Evolutionary conservation across 2,113 vertebrate species (phyloP), one percentile per base, ranked within the genome.

Genomic region (Lutjanus erythropterus): DNA sequence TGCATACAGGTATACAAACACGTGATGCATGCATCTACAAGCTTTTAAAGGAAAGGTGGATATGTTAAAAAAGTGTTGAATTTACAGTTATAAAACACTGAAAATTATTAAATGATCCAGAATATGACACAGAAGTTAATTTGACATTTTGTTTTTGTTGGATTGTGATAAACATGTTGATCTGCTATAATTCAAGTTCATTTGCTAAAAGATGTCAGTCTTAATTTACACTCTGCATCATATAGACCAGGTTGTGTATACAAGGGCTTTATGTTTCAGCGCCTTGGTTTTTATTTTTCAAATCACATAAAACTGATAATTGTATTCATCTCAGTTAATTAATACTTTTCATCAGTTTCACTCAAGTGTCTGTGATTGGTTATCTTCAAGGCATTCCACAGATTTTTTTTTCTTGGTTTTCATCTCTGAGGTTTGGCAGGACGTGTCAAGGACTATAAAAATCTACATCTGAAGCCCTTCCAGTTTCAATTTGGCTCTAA

Each of bases 371-470:
- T 80, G 53, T 23, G 42, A 75, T 74, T 6, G 3, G n/a, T 71
- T 83, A 80, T 82, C 79, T 84, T 85, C 41, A 86, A 87, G 71
- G 60, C 78, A 88, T 86, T 86, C 73, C 80, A 29, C 52, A 66
- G 37, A 62, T 84, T 85, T n/a, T 44, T n/a, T 44, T 42, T 60
- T 39, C 16, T 76, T 52, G 18, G 29, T 74, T 78, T 69, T 70
- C 16, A 42, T 62, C 61, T 77, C 73, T 33, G 37, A 70, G 60
- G 15, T 76, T 77, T 81, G 50, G 79, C 71, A 76, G 62, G 7
- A 16, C 53, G 52, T 53, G 52, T 75, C 71, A 83, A 74, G 53
- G 78, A 47, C 64, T 78, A 58, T 59, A 31, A 73, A 59, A 47
- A 49, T 78, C 50, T 80, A 35, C 62, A 71, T 88, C 56, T 23